Base-by-base conservation (phyloP, 1,140 invertebrate species). In the Piezodorus guildinii region DNA sequence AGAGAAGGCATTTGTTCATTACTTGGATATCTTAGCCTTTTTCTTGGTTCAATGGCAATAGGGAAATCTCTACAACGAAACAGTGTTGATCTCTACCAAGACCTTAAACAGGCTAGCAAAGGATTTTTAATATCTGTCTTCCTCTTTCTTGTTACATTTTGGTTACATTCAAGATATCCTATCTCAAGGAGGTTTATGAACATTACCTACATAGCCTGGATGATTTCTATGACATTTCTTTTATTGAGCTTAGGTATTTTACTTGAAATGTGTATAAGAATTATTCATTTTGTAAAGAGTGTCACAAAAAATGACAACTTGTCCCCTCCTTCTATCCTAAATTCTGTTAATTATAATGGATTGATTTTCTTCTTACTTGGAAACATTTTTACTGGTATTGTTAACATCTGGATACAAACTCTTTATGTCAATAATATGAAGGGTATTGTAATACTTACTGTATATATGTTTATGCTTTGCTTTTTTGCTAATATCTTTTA, bases 1-100 rank as follows among this genome's bases (percentile, higher is more conserved):
- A 81, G 90, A 68, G 94, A 97, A 79, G 94, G 94, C 0, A 77
- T 97, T 45, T 80, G 84, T 39, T 94, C 94, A 0, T 77, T 84
- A 30, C 75, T 86, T 3, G 94, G 94, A 2, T 96, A 94, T 74
- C 73, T 94, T 15, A 81, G 84, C 4, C 73, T 97, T 1, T 96
- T 94, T 73, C 78, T 94, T 60, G 77, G 84, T 69, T 83, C 85
- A 52, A 80, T 87, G 39, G 79, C 82, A 68, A 71, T 90, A 66
- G 88, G 87, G 49, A 75, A 78, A 68, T 69, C 81, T n/a, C 69
- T 88, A 56, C 74, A 76, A 63, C 70, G 72, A 65, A 73, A 72
- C 69, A 71, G 67, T 70, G 65, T 44, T 30, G n/a, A 70, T 61
- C n/a, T 60, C 61, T 46, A 58, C 51, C 64, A 46, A 63, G 60